phyloP scores from a whole-genome alignment of 1,140 invertebrate genomes.

The Orussus abietinus region DNA sequence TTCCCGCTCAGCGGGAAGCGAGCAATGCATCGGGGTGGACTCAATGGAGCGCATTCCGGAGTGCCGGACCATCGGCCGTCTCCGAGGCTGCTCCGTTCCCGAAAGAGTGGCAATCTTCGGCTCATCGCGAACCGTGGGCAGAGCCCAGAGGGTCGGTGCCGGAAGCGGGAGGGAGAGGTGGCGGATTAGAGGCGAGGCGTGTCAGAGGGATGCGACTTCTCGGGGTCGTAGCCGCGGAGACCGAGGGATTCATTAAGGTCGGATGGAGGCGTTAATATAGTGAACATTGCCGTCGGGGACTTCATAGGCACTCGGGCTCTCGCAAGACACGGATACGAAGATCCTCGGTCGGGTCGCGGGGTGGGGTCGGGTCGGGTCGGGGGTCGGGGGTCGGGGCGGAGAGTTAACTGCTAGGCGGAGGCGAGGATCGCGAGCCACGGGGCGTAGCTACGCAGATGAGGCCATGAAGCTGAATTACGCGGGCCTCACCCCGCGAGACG shows the following conservation, averaged over 20 bases:
- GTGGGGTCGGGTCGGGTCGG: not conserved
- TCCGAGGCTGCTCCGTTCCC: too few relatives aligned
- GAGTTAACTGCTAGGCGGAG: too few relatives aligned
- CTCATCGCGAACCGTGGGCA: too few relatives aligned
- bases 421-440: too few relatives aligned
- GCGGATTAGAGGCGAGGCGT: too few relatives aligned
- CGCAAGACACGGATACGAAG: conserved; percentile 26
- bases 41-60: too few relatives aligned
- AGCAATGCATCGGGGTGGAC: too few relatives aligned
- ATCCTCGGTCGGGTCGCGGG: conserved; percentile 4
- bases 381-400: not conserved
- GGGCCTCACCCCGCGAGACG: conserved; percentile 20
- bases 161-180: too few relatives aligned
- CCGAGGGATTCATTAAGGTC: conserved; percentile 45
- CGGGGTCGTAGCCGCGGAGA: conserved; percentile 13
- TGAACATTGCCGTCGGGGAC: conserved; percentile 37
- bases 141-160: too few relatives aligned
- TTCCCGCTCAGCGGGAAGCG: too few relatives aligned
- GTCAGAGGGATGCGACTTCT: not conserved
- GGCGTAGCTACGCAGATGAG: conserved; percentile 25
- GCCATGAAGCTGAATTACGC: conserved; percentile 39
- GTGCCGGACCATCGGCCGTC: too few relatives aligned
- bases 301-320: conserved; percentile 28
- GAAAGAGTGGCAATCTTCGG: too few relatives aligned
- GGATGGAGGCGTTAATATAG: conserved; percentile 46